These are phyloP conservation scores for Heliconius sara DNA, from an alignment of 2,888 invertebrate species.

Conservation along the genomic window DNA sequence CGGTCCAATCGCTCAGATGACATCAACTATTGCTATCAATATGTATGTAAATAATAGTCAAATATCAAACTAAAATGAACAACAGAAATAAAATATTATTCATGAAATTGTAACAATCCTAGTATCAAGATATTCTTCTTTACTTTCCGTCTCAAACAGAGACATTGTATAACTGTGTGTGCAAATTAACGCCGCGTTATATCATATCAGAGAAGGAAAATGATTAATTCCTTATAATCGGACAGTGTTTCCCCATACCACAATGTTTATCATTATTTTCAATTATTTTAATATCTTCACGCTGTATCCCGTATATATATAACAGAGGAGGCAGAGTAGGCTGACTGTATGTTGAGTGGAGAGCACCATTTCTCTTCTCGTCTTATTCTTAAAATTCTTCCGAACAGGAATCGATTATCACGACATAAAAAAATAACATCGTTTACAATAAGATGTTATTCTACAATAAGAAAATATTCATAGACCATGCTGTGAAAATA, in stretches of 20 bases:
- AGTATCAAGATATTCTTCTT: no score
- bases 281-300: neutral
- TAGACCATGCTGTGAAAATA: neutral
- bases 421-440: neutral
- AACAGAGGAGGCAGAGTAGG: neutral
- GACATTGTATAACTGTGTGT: no score
- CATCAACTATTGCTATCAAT: conserved; percentile 44
- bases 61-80: neutral
- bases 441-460: neutral
- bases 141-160: no score
- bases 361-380: neutral
- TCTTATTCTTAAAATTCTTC: neutral
- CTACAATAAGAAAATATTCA: neutral
- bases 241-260: no score
- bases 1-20: conserved; percentile 45
- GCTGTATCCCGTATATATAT: neutral
- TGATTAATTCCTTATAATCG: no score
- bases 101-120: no score
- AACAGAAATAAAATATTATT: neutral
- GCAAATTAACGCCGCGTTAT: no score
- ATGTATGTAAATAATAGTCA: conserved; percentile 25
- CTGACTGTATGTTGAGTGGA: neutral
- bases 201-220: no score
- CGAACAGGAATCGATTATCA: neutral
- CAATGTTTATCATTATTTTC: no score